Evolutionary conservation across 92 coral and sea anemone genomes (phyloP).

Genomic region (Bergia puertoricense): DNA sequence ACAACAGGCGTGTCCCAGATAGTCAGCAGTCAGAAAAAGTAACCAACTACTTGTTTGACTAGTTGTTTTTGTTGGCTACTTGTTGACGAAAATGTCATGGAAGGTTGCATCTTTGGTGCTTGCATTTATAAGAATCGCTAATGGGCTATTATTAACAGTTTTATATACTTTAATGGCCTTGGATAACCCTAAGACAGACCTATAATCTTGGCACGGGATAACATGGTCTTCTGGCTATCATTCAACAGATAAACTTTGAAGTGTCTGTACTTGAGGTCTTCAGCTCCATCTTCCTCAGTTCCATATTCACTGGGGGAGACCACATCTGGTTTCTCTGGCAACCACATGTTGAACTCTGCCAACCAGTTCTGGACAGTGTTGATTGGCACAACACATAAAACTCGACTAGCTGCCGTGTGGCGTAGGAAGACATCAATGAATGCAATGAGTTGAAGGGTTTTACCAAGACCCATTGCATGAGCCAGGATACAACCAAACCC

Average conservation of each 20-base stretch:
- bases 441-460: constrained; percentile 86
- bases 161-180: too few relatives aligned
- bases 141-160: too few relatives aligned
- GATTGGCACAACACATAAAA: constrained; percentile 90
- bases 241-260: constrained; percentile 79
- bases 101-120: too few relatives aligned
- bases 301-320: constrained; percentile 41
- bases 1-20: too few relatives aligned
- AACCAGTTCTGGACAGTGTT: constrained; percentile 98
- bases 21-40: too few relatives aligned
- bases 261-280: constrained; percentile 61
- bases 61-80: too few relatives aligned
- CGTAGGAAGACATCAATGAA: constrained; percentile 86
- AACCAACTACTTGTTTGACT: too few relatives aligned
- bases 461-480: constrained; percentile 97
- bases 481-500: constrained; percentile 98
- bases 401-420: constrained; percentile 79
- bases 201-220: constrained; percentile 84
- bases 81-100: too few relatives aligned
- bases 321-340: constrained; percentile 66
- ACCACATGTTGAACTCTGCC: constrained; percentile 90
- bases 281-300: constrained; percentile 40
- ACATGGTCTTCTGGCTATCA: constrained; percentile 77
- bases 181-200: constrained; percentile 51
- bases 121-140: too few relatives aligned